Evolutionary conservation across 2,797 vertebrate species (phyloP).

Genomic region (Mormyrus proboscirostris): DNA sequence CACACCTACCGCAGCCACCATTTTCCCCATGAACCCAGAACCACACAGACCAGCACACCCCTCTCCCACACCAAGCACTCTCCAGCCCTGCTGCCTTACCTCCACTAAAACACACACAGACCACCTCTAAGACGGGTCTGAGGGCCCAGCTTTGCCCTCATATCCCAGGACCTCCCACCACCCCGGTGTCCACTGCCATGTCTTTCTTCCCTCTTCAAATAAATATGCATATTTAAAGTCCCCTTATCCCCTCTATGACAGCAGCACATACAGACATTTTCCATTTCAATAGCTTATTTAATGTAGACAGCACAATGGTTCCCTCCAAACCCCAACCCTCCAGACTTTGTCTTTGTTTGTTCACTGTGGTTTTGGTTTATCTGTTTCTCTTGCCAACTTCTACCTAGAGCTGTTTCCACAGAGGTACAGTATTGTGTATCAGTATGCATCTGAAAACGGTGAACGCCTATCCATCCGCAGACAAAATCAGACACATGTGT

Average conservation of each 20-base stretch:
- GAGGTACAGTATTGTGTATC: slow-evolving; percentile 24
- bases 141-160: background rate
- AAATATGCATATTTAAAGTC: background rate
- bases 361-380: slow-evolving; percentile 12
- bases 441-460: background rate
- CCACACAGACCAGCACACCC: background rate
- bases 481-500: background rate
- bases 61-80: background rate
- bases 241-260: background rate
- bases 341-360: slow-evolving; percentile 54
- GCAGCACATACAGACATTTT: slow-evolving; percentile 17
- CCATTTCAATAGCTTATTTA: background rate
- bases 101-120: background rate
- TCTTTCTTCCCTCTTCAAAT: background rate
- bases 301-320: background rate
- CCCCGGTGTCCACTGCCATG: background rate
- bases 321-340: slow-evolving; percentile 30
- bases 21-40: background rate
- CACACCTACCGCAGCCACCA: background rate
- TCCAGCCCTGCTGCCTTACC: background rate
- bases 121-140: background rate
- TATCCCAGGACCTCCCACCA: background rate
- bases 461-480: background rate
- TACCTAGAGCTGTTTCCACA: slow-evolving; percentile 11
- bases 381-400: slow-evolving; percentile 46